Evolutionary conservation across 2,888 invertebrate genomes (phyloP).

Genomic region (Perdita meconis): DNA sequence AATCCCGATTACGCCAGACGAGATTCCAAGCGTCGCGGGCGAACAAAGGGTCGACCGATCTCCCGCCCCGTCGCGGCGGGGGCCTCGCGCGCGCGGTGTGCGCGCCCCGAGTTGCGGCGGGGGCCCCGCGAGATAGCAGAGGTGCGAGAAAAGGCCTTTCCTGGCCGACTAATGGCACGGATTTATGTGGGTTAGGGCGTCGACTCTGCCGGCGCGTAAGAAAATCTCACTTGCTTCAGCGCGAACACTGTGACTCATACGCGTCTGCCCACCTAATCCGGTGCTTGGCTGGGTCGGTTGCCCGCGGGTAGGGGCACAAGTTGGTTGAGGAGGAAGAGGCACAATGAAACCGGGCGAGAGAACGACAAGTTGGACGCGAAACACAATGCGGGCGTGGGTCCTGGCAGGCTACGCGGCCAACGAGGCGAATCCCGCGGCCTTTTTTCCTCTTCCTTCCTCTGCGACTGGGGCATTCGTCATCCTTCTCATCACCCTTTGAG

Average conservation of each 20-base stretch:
- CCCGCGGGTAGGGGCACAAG: constrained; percentile 53
- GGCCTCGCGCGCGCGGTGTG: no score
- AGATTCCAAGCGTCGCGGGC: constrained; percentile 67
- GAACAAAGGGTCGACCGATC: constrained; percentile 64
- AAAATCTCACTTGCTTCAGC: constrained; percentile 75
- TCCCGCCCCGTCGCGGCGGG: constrained; percentile 29
- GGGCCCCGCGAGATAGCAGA: no score
- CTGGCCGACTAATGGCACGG: constrained; percentile 73
- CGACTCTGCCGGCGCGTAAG: constrained; percentile 72
- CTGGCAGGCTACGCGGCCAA: constrained; percentile 67
- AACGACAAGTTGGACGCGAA: constrained; percentile 78
- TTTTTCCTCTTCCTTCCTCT: constrained; percentile 40
- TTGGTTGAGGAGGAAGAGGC: constrained; percentile 59
- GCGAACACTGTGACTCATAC: constrained; percentile 76
- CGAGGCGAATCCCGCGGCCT: constrained; percentile 68
- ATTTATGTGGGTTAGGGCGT: constrained; percentile 81
- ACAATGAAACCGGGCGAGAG: constrained; percentile 78
- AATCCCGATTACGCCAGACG: constrained; percentile 69
- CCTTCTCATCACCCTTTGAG: no score
- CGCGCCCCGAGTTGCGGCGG: no score
- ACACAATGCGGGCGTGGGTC: constrained; percentile 82
- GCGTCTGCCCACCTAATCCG: constrained; percentile 81
- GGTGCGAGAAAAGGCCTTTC: constrained; percentile 73
- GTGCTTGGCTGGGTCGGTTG: no score
- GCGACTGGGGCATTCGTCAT: no score